Conservation (phyloP, 1,140 invertebrate species). For the Ceratina calcarata region DNA sequence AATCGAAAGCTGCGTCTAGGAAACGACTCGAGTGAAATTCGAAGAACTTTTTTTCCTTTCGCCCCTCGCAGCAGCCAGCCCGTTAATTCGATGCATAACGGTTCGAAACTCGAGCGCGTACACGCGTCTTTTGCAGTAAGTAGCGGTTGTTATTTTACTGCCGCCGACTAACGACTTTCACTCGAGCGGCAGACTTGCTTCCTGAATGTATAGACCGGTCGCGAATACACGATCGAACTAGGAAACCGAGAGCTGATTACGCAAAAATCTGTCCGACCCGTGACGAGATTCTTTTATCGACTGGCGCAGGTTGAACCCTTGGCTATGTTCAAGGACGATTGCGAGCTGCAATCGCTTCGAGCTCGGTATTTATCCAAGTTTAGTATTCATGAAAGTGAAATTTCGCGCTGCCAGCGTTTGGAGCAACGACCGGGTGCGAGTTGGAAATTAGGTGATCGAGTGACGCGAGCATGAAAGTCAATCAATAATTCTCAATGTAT, state of each 20-base stretch:
- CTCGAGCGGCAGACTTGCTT: constrained; percentile 54
- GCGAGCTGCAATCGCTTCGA: too few species aligned
- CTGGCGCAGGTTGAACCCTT: neutral
- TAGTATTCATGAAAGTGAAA: constrained; percentile 2
- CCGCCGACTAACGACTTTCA: constrained; percentile 64
- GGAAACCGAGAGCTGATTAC: constrained; percentile 32
- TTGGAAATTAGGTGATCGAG: neutral
- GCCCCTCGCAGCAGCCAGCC: neutral
- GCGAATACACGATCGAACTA: constrained; percentile 42
- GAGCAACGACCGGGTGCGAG: neutral
- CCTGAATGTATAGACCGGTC: constrained; percentile 54
- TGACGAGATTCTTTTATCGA: constrained; percentile 4
- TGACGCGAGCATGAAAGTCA: too few species aligned
- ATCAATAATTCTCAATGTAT: too few species aligned
- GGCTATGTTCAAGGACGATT: constrained; percentile 27
- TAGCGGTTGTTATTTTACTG: constrained; percentile 22
- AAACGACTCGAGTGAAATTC: constrained; percentile 15
- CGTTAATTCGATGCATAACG: neutral
- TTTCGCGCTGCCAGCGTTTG: neutral
- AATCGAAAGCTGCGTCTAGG: neutral
- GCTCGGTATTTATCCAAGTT: neutral
- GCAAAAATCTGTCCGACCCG: neutral
- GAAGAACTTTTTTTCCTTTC: neutral
- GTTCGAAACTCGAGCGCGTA: neutral
- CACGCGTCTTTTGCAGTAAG: constrained; percentile 11